These are phyloP conservation scores for Hemibagrus wyckioides DNA, from an alignment of 2,113 vertebrate species.

Conservation along the genomic window DNA sequence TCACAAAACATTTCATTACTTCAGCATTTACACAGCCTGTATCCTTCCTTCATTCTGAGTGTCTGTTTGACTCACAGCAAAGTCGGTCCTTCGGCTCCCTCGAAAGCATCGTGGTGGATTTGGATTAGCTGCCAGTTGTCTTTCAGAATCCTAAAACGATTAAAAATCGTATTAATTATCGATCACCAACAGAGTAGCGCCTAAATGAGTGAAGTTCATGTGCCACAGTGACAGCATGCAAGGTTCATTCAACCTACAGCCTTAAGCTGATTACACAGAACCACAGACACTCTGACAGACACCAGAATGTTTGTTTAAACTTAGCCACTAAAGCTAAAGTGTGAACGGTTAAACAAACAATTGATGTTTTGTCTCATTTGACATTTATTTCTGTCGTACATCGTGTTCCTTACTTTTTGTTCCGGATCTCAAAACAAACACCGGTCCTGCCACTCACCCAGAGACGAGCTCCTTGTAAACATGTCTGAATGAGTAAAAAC, in stretches of 20 bases:
- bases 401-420: slow-evolving; percentile 63
- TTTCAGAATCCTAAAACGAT: slow-evolving; percentile 79
- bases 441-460: slow-evolving; percentile 19
- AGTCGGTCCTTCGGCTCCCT: slow-evolving; percentile 80
- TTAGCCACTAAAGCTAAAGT: not conserved
- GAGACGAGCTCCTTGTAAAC: slow-evolving; percentile 18
- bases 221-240: not conserved
- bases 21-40: not conserved
- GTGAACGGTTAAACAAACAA: slow-evolving; percentile 43
- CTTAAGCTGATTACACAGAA: not conserved
- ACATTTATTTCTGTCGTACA: slow-evolving; percentile 66
- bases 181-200: not conserved
- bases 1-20: not conserved
- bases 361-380: slow-evolving; percentile 72
- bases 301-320: slow-evolving; percentile 15
- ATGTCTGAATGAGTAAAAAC: not conserved
- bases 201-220: not conserved
- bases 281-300: not conserved
- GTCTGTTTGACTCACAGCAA: slow-evolving; percentile 78
- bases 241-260: not conserved
- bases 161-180: slow-evolving; percentile 6
- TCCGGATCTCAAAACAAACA: slow-evolving; percentile 48
- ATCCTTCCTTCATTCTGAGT: not conserved
- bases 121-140: slow-evolving; percentile 78
- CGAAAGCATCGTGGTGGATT: slow-evolving; percentile 83